phyloP scores from a whole-genome alignment of 2,113 vertebrate species.

The Rhabdornis inornatus region DNA sequence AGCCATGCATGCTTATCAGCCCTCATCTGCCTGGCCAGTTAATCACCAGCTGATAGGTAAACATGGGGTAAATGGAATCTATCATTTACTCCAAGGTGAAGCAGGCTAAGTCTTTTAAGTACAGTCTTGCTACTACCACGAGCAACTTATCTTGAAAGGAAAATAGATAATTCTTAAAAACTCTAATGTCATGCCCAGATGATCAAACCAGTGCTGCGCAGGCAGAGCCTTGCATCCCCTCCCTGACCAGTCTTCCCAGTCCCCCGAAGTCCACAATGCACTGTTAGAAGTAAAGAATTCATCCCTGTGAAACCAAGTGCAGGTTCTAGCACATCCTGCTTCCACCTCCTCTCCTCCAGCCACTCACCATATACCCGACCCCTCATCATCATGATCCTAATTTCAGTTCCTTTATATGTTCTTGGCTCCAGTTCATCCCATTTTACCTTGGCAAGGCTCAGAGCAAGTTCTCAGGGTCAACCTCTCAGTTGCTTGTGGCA shows the following conservation, averaged over 20 bases:
- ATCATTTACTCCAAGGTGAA: neutral
- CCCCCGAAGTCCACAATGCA: accelerated
- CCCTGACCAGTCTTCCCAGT: neutral
- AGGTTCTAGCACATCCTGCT: neutral
- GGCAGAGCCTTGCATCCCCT: neutral
- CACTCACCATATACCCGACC: neutral
- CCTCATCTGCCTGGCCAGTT: neutral
- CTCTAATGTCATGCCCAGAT: neutral
- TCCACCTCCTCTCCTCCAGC: neutral
- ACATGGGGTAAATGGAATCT: neutral
- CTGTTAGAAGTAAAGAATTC: neutral
- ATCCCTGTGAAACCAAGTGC: neutral
- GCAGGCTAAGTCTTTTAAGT: neutral
- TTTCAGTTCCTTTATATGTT: neutral
- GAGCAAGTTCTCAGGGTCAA: neutral
- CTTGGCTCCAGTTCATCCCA: neutral
- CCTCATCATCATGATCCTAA: neutral
- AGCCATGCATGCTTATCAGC: neutral
- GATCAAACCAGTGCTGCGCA: neutral
- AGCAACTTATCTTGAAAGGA: neutral
- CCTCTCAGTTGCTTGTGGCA: neutral
- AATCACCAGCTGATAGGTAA: neutral
- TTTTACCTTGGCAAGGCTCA: neutral
- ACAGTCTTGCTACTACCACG: neutral
- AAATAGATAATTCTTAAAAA: neutral